A percentile compares a stretch with the other conserved stretches of the same genome.
phyloP scores from a whole-genome alignment of 1,140 invertebrate genomes.

The Proales similis region DNA sequence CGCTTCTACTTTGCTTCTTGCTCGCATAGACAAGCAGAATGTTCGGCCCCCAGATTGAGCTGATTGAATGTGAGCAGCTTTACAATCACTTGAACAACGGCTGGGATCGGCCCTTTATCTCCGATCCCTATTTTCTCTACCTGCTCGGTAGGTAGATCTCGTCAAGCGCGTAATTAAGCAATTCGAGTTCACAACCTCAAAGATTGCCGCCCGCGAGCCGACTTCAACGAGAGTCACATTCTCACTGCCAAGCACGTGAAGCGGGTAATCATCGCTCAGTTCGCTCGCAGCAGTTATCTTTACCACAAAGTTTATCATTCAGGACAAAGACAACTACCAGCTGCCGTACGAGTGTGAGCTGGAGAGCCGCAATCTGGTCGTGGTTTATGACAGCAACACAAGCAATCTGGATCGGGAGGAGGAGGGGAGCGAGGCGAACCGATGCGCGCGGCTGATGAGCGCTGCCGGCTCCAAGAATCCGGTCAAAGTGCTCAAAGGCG shows the following conservation, averaged over 20 bases:
- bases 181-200: background rate
- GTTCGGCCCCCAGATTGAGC: constrained; percentile 28
- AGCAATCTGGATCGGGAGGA: constrained; percentile 40
- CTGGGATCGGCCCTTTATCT: constrained; percentile 44
- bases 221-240: constrained; percentile 52
- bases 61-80: constrained; percentile 45
- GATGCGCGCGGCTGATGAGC: constrained; percentile 46
- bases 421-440: constrained; percentile 39
- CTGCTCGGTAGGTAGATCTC: constrained; percentile 44
- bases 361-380: constrained; percentile 49
- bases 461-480: constrained; percentile 47
- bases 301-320: background rate
- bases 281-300: too few species aligned
- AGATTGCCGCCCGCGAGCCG: constrained; percentile 38
- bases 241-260: constrained; percentile 49
- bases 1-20: too few species aligned
- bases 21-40: too few species aligned
- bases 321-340: constrained; percentile 43
- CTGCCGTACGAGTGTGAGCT: constrained; percentile 51
- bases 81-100: constrained; percentile 50
- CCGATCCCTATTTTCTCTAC: constrained; percentile 49
- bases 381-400: constrained; percentile 52
- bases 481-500: constrained; percentile 50
- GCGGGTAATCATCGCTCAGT: too few species aligned
- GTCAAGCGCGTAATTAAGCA: background rate